These are phyloP conservation scores for Cheiracanthium punctorium DNA, from an alignment of 2,888 invertebrate species.

Conservation along the genomic window DNA sequence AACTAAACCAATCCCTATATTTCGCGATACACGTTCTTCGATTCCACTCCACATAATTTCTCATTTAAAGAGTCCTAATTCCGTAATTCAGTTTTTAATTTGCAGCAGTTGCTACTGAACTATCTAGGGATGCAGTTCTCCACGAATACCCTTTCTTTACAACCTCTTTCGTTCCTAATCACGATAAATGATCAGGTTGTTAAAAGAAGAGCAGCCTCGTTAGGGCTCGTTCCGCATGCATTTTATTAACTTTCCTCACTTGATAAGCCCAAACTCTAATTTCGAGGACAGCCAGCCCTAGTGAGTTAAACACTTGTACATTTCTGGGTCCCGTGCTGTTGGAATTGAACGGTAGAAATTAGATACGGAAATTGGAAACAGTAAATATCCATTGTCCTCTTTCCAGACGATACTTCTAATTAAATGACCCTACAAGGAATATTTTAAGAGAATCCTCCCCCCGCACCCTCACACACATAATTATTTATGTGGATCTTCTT, in stretches of 20 bases:
- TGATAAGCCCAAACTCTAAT: slow-evolving; percentile 66
- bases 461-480: too few species aligned
- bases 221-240: slow-evolving; percentile 38
- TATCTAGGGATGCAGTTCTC: too few species aligned
- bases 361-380: slow-evolving; percentile 52
- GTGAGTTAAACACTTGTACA: slow-evolving; percentile 71
- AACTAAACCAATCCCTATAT: too few species aligned
- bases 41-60: too few species aligned
- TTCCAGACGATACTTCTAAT: slow-evolving; percentile 65
- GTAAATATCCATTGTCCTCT: slow-evolving; percentile 65
- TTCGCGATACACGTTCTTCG: too few species aligned
- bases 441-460: slow-evolving; percentile 66
- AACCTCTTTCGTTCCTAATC: too few species aligned
- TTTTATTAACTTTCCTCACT: slow-evolving; percentile 64
- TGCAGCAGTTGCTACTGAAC: too few species aligned
- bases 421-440: slow-evolving; percentile 63
- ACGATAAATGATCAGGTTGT: background rate
- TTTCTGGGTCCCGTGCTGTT: slow-evolving; percentile 66
- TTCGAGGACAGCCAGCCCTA: slow-evolving; percentile 66
- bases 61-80: too few species aligned
- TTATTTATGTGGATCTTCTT: too few species aligned
- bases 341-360: slow-evolving; percentile 60
- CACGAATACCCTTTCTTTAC: too few species aligned
- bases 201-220: background rate
- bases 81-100: too few species aligned